A percentile compares a stretch with the other conserved stretches of the same genome.
phyloP scores from a whole-genome alignment of 2,113 vertebrate genomes.

The Stigmatopora nigra region DNA sequence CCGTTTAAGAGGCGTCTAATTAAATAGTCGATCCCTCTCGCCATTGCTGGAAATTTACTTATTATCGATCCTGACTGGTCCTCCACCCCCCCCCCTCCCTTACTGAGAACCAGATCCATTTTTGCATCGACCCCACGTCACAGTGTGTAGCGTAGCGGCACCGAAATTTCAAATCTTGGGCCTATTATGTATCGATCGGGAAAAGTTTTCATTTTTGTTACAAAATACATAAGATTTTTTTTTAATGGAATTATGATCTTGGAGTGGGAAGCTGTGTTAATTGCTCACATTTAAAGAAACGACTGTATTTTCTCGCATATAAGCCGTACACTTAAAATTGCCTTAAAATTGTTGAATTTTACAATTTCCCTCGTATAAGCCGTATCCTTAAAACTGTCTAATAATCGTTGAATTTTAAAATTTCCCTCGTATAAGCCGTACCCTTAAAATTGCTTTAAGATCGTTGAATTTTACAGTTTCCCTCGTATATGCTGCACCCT shows the following conservation, averaged over 20 bases:
- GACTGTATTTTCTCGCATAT: slow-evolving; percentile 42
- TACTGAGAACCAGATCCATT: slow-evolving; percentile 66
- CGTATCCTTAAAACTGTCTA: too few relatives aligned
- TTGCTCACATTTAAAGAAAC: slow-evolving; percentile 46
- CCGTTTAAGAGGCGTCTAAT: slow-evolving; percentile 64
- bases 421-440: too few relatives aligned
- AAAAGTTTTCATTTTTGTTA: slow-evolving; percentile 62
- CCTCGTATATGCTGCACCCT: too few relatives aligned
- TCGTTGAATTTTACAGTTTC: too few relatives aligned
- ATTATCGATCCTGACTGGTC: slow-evolving; percentile 64
- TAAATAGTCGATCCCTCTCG: slow-evolving; percentile 65
- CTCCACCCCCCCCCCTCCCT: too few relatives aligned
- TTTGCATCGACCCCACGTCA: slow-evolving; percentile 66
- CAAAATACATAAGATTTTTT: slow-evolving; percentile 56
- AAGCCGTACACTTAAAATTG: background rate
- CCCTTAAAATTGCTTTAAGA: too few relatives aligned
- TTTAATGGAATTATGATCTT: slow-evolving; percentile 44
- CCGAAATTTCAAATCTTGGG: slow-evolving; percentile 66
- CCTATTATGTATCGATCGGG: slow-evolving; percentile 70
- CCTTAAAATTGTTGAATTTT: too few relatives aligned
- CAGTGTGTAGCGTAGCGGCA: slow-evolving; percentile 61
- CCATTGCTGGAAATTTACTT: slow-evolving; percentile 71
- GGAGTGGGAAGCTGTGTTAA: slow-evolving; percentile 33
- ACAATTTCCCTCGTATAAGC: too few relatives aligned
- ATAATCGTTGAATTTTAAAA: too few relatives aligned